A percentile compares a stretch with the other conserved stretches of the same genome.
phyloP scores from a whole-genome alignment of 1,140 invertebrate genomes.

The Hyphantria cunea region DNA sequence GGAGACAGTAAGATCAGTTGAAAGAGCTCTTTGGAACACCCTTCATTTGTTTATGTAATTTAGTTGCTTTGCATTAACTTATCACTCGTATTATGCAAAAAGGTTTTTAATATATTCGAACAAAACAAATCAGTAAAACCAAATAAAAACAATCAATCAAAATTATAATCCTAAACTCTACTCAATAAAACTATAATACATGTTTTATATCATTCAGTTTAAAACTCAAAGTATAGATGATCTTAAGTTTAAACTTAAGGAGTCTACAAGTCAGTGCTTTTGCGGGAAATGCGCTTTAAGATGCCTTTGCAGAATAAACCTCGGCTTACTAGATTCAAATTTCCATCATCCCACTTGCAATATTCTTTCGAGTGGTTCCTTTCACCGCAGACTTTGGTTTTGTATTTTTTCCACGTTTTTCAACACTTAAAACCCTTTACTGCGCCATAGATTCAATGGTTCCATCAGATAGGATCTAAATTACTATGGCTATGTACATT shows the following conservation, averaged over 20 bases:
- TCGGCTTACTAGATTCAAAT: constrained; percentile 5
- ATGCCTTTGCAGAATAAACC: constrained; percentile 14
- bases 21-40: too few species aligned
- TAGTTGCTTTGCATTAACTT: too few species aligned
- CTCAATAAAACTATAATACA: too few species aligned
- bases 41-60: too few species aligned
- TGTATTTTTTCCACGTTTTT: constrained; percentile 41
- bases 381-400: constrained; percentile 41
- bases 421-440: constrained; percentile 51
- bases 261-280: not conserved
- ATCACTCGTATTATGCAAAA: too few species aligned
- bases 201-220: too few species aligned
- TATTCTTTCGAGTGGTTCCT: constrained; percentile 28
- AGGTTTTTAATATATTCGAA: too few species aligned
- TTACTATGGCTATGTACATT: constrained; percentile 71
- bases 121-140: too few species aligned
- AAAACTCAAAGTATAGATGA: too few species aligned
- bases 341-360: constrained; percentile 7
- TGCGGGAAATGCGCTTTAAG: constrained; percentile 1
- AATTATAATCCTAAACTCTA: too few species aligned
- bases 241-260: not conserved
- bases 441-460: constrained; percentile 52
- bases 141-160: too few species aligned
- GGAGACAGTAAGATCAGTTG: too few species aligned
- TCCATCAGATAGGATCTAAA: constrained; percentile 70